Conservation (phyloP, 2,888 invertebrate species). For the Thereva nobilitata region DNA sequence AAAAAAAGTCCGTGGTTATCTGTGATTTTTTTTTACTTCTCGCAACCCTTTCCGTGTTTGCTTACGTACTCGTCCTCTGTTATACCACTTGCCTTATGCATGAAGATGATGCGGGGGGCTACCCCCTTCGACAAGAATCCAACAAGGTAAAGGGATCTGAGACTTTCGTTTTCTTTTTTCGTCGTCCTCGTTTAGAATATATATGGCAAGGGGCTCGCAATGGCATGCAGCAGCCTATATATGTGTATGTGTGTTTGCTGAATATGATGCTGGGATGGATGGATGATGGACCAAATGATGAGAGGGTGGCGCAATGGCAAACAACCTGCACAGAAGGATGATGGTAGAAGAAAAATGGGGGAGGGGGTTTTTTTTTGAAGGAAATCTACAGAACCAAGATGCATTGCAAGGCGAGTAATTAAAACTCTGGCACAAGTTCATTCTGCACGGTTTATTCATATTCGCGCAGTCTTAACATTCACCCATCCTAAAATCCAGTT, state of each 20-base stretch:
- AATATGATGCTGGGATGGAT: no score
- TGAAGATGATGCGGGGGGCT: background rate
- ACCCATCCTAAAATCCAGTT: background rate
- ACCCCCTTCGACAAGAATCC: slow-evolving; percentile 8
- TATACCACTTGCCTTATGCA: slow-evolving; percentile 24
- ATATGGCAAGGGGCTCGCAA: slow-evolving; percentile 26
- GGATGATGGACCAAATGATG: background rate
- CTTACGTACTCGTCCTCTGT: slow-evolving; percentile 11
- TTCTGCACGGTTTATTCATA: slow-evolving; percentile 36
- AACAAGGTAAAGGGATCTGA: slow-evolving; percentile 21
- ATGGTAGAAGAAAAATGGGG: slow-evolving; percentile 24
- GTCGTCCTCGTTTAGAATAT: slow-evolving; percentile 32
- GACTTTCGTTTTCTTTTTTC: slow-evolving; percentile 36
- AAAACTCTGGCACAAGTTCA: slow-evolving; percentile 35
- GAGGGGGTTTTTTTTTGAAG: slow-evolving; percentile 7
- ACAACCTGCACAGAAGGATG: slow-evolving; percentile 11
- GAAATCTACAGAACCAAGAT: slow-evolving; percentile 33
- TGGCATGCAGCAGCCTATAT: slow-evolving; percentile 9
- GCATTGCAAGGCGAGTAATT: slow-evolving; percentile 35
- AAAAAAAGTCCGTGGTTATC: slow-evolving; percentile 25
- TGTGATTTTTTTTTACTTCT: slow-evolving; percentile 19
- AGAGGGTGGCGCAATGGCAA: background rate
- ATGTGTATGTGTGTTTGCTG: no score
- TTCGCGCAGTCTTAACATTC: slow-evolving; percentile 34
- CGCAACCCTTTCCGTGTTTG: slow-evolving; percentile 23